A percentile compares a stretch with the other conserved stretches of the same genome.
Evolutionary conservation across 2,797 vertebrate species (phyloP).

Genomic region (Falco cherrug): DNA sequence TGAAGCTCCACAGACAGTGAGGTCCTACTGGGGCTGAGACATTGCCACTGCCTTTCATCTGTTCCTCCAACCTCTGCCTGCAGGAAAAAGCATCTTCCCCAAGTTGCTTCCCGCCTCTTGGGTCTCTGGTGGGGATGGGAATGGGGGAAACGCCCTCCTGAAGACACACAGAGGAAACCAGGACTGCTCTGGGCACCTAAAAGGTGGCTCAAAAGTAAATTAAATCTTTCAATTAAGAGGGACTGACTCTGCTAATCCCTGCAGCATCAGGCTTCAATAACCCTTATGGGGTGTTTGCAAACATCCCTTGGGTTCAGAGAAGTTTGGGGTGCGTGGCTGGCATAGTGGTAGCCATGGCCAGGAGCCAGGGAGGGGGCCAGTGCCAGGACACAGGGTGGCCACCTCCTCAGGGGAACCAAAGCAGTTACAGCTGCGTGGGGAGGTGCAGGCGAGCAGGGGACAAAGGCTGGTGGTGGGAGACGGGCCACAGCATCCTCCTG

Average conservation of each 20-base stretch:
- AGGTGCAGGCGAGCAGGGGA: not conserved
- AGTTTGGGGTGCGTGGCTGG: fast-evolving
- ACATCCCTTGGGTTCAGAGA: not conserved
- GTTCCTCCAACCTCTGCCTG: not conserved
- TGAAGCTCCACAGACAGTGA: not conserved
- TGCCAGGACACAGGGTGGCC: fast-evolving
- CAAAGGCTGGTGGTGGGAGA: not conserved
- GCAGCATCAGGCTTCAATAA: not conserved
- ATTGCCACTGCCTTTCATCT: not conserved
- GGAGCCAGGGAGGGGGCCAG: not conserved
- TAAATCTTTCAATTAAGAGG: not conserved
- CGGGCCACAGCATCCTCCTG: not conserved
- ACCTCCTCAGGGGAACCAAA: not conserved
- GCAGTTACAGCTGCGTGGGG: not conserved
- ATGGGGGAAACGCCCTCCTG: not conserved
- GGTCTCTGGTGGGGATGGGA: not conserved
- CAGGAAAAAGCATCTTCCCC: not conserved
- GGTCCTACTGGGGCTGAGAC: too few species aligned
- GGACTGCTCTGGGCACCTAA: not conserved
- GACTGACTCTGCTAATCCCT: not conserved
- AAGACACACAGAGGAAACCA: not conserved
- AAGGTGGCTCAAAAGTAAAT: not conserved
- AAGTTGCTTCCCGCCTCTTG: not conserved
- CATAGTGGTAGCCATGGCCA: fast-evolving
- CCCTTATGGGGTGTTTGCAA: not conserved